Conservation (phyloP, 2,113 vertebrate species). For the Cebus imitator region DNA sequence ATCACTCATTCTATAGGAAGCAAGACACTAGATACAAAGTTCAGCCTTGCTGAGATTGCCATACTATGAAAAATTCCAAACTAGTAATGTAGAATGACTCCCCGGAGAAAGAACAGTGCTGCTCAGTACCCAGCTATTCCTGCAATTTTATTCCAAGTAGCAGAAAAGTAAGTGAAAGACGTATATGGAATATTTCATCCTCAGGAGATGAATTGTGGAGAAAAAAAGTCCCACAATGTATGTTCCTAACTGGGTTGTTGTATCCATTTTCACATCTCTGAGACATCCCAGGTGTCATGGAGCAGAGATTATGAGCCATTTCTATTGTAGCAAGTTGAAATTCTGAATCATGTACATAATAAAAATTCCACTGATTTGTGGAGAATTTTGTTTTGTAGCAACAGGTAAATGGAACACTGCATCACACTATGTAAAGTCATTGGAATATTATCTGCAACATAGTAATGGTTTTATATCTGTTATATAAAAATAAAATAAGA, state of each 20-base stretch:
- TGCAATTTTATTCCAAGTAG: too few relatives aligned
- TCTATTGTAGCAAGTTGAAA: neutral
- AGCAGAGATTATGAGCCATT: neutral
- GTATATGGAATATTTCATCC: neutral
- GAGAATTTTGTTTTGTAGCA: neutral
- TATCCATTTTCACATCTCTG: neutral
- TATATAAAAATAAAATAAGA: neutral
- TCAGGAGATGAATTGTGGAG: neutral
- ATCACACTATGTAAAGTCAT: neutral
- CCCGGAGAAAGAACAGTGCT: neutral
- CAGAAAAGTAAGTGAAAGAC: neutral
- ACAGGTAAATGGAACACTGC: neutral
- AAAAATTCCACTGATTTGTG: neutral
- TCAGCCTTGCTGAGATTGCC: neutral
- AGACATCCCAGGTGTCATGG: neutral
- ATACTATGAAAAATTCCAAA: neutral
- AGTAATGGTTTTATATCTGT: neutral
- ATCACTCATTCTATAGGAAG: neutral
- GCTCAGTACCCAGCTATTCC: neutral
- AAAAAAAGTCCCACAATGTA: neutral
- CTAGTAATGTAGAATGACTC: neutral
- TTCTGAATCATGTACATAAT: neutral
- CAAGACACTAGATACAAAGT: neutral
- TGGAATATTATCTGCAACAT: neutral
- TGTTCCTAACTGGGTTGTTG: neutral